phyloP scores from a whole-genome alignment of 2,888 invertebrate species.

The Trachelus stipa region DNA sequence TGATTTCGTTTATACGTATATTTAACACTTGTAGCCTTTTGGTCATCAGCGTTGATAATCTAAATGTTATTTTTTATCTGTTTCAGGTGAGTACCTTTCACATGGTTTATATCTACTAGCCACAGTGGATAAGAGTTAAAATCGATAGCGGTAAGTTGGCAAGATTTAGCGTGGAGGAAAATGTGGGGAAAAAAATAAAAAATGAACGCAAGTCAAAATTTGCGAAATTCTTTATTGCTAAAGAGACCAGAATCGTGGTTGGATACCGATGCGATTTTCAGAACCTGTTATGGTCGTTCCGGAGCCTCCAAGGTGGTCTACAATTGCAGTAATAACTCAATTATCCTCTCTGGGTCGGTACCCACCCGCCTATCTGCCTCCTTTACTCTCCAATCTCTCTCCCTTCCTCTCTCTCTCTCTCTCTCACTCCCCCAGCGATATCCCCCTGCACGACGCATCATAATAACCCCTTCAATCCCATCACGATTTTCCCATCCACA shows the following conservation, averaged over 20 bases:
- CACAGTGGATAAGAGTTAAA: no score
- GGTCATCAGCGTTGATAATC: no score
- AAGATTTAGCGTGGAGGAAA: no score
- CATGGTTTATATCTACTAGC: no score
- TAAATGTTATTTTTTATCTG: neutral
- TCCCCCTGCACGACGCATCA: slow-evolving; percentile 30
- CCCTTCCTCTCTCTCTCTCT: slow-evolving; percentile 1
- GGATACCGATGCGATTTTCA: slow-evolving; percentile 59
- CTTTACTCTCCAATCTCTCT: slow-evolving; percentile 65
- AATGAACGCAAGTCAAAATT: slow-evolving; percentile 6
- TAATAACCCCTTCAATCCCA: slow-evolving; percentile 62
- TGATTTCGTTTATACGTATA: neutral
- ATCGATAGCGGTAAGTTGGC: neutral
- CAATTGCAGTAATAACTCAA: slow-evolving; percentile 68
- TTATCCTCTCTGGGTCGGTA: slow-evolving; percentile 62
- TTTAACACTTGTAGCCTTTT: no score
- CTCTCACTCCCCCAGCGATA: slow-evolving; percentile 32
- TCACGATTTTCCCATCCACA: slow-evolving; percentile 60
- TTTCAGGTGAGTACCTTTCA: slow-evolving; percentile 9
- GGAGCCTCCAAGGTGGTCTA: slow-evolving; percentile 67
- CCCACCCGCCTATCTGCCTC: slow-evolving; percentile 66
- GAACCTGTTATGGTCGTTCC: slow-evolving; percentile 64
- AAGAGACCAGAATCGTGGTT: slow-evolving; percentile 57
- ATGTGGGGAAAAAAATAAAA: no score
- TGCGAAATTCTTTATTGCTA: slow-evolving; percentile 32